Base-by-base conservation (phyloP, 2,888 invertebrate species). In the Lypha dubia region DNA sequence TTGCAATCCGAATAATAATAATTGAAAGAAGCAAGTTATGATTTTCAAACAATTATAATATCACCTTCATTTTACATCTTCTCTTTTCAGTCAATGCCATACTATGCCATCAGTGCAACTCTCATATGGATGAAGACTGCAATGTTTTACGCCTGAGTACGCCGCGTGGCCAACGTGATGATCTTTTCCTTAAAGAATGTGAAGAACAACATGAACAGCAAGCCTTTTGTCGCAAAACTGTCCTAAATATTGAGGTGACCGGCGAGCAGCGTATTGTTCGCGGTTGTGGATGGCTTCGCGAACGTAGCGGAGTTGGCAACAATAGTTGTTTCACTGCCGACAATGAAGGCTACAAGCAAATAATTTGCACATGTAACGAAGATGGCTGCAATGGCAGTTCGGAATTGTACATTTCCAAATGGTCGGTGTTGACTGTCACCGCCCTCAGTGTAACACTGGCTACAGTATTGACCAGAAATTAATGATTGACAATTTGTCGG, bases 101-200 rank as follows among this genome's bases (percentile, higher is more conserved):
- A 86, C 93, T 93, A 62, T 97, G 97, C 89, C 96, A 94, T 92
- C 95, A 95, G 86, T 97, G 97, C 92, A 96, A 95, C 91, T 96
- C 96, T 49, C 93, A 93, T 68, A 93, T 94, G 88, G 94, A 96
- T 91, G 93, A 94, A 13, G 94, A 94, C 91, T 96, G 96, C 89
- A 92, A 93, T 32, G 93, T 94, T 84, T 93, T 95, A 88, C 74
- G 87, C 56, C 93, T 94, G 86, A 92, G 93, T 60, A 94, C 94
- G 80, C 93, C 93, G 3, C 94, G 89, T 15, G 89, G 87, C 8
- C 88, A 88, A 56, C 88, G 87, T 8, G 90, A 90, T 46, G 88
- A 94, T 15, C 93, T 93, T 87, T 93, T 90, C 20, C 92, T 94
- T 38, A 89, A 89, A 74, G 94, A 94, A 49, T 93, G 93, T 58